Evolutionary conservation across 2,888 invertebrate genomes (phyloP), one percentile per base, ranked within the genome.

Genomic region (Apantesis nais): DNA sequence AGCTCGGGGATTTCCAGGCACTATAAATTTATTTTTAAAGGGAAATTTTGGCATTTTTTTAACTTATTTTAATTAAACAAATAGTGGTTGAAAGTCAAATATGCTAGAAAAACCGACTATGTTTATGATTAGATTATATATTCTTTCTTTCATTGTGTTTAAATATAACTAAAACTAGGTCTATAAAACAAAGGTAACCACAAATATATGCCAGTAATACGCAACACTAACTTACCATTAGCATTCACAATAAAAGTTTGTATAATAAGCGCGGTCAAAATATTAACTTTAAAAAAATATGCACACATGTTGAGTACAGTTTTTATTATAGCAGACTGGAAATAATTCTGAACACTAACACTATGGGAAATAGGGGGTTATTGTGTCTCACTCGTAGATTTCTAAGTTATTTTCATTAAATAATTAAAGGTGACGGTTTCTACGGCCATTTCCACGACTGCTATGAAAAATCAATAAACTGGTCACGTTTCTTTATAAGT

Each of bases 391-490:
- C 7, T 70, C 55, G 65, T 52, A 71, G 19, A 62, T 78, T 72
- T 62, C 66, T 67, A 69, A 77, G 52, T 74, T 76, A 68, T 74
- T 78, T 72, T 70, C 62, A 72, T 66, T 74, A 77, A 76, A 74
- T 73, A 72, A 74, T 67, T 74, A 70, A 73, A 67, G 62, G 68
- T 64, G 62, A 72, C 68, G 72, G 61, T 76, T 67, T 69, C 71
- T 62, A 68, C 71, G 69, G 74, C 77, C 81, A 81, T 84, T 81
- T 82, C 84, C 79, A 75, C 82, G 83, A 80, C 84, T 83, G 81
- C 83, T 82, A 83, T 85, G 78, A 80, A 80, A 87, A 90, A 89
- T 89, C 89, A 78, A 89, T 89, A 89, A 39, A 65, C 69, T 16
- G 25, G 62, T 83, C 85, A 29, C 73, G 58, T 66, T 62, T 39